Evolutionary conservation across 2,113 vertebrate species (phyloP), one percentile per base, ranked within the genome.

Genomic region (Taurulus bubalis): DNA sequence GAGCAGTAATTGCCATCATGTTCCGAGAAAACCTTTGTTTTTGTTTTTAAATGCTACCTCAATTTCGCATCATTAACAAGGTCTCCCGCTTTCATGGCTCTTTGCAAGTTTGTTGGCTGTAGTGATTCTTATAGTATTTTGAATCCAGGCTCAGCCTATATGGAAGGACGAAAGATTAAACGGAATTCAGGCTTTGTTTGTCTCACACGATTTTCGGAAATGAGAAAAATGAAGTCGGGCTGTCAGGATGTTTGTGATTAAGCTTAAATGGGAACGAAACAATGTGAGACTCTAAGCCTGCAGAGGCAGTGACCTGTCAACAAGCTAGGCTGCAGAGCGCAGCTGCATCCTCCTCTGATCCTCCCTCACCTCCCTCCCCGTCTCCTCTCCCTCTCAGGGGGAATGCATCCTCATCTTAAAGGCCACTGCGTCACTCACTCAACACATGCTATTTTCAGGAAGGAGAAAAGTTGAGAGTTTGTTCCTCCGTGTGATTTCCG

Each of bases 401-500:
- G 75, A 63, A 55, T 58, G 53, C 70, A 80, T 89, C 73, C 84
- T 81, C 77, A 82, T 88, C 85, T 86, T 86, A 90, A 87, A 91
- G 88, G 83, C 89, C 80, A 80, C 80, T 67, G 84, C 82, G 77
- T 87, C 87, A 87, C 83, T 83, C 79, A 76, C 74, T 88, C 71
- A 30, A 80, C 90, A 71, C 58, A 59, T 60, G 80, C 87, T 92
- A 91, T 92, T 92, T 91, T 89, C 79, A 89, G 91, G 66, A 79
- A 49, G 15, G 58, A 71, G 75, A 72, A 81, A 85, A 82, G 80
- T 85, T 88, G 70, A 38, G n/a, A 86, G 86, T 90, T 84, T 75
- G 51, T 87, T 84, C 83, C 66, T 84, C 59, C 79, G 47, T 91
- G 80, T 90, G 85, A 89, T 90, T 87, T 89, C 85, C 56, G 55